Percentiles rank a stretch among this genome's conserved stretches.
These are phyloP conservation scores for Rostratula benghalensis DNA, from an alignment of 2,113 vertebrate species.

Conservation along the genomic window DNA sequence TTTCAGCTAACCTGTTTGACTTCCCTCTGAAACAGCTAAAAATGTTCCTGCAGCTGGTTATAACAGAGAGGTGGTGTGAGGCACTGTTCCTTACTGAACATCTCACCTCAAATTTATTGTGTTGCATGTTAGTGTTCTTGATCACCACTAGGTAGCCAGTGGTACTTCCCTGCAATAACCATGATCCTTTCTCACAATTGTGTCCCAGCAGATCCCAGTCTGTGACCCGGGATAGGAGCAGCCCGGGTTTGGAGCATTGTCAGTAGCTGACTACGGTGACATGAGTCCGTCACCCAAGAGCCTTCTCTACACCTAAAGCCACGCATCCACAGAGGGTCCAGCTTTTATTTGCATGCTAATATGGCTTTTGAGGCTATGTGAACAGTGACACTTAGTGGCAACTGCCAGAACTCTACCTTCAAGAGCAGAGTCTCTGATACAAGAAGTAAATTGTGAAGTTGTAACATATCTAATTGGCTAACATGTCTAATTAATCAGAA, in stretches of 20 bases:
- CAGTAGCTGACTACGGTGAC: background rate
- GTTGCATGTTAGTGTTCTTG: background rate
- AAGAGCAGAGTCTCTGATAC: background rate
- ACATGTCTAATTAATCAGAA: background rate
- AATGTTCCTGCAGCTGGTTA: background rate
- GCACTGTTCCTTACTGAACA: background rate
- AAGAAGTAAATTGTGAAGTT: background rate
- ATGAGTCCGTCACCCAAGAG: background rate
- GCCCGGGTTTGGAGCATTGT: accelerated
- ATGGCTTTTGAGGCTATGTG: slow-evolving; percentile 2
- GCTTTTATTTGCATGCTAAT: background rate
- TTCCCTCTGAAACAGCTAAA: background rate
- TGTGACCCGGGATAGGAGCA: background rate
- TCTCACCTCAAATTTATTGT: background rate
- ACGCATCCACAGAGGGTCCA: background rate
- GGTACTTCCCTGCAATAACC: background rate
- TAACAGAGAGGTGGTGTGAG: background rate
- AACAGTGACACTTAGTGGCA: slow-evolving; percentile 64
- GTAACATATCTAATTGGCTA: background rate
- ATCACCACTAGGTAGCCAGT: background rate
- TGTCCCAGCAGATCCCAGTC: background rate
- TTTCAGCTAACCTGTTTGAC: background rate
- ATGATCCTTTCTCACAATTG: background rate
- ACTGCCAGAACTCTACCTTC: background rate
- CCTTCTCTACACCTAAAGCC: background rate